Evolutionary conservation across 2,113 vertebrate species (phyloP).

Genomic region (Muntiacus reevesi): DNA sequence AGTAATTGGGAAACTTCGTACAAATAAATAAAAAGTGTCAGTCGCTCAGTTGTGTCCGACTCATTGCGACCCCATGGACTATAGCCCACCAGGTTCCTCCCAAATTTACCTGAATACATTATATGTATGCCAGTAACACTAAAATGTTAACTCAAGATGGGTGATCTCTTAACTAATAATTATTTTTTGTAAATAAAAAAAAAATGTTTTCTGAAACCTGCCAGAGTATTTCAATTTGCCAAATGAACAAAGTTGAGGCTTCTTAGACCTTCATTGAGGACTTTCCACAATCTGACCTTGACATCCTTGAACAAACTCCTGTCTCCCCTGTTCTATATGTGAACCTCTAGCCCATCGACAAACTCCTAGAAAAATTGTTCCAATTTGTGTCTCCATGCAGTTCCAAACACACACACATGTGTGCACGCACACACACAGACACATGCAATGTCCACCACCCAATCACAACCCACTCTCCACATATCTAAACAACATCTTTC

Average conservation of each 20-base stretch:
- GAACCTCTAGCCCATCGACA: not conserved
- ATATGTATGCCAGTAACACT: not conserved
- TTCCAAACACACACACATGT: not conserved
- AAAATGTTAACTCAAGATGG: not conserved
- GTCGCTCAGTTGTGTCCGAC: not conserved
- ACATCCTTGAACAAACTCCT: not conserved
- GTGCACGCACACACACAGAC: not conserved
- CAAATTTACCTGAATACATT: not conserved
- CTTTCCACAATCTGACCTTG: not conserved
- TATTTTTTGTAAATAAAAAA: not conserved
- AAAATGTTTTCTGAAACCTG: not conserved
- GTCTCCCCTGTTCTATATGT: not conserved
- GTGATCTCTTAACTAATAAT: slow-evolving; percentile 14
- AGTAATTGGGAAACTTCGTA: not conserved
- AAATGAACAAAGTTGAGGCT: not conserved
- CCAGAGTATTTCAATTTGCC: not conserved
- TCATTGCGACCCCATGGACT: not conserved
- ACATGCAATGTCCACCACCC: not conserved
- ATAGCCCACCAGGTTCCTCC: not conserved
- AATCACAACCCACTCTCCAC: not conserved
- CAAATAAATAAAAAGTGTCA: not conserved
- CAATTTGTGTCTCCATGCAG: not conserved
- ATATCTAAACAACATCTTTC: not conserved
- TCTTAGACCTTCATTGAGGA: not conserved
- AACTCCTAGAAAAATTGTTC: not conserved